Conservation (phyloP, 1,140 invertebrate genomes). For the Linepithema humile region DNA sequence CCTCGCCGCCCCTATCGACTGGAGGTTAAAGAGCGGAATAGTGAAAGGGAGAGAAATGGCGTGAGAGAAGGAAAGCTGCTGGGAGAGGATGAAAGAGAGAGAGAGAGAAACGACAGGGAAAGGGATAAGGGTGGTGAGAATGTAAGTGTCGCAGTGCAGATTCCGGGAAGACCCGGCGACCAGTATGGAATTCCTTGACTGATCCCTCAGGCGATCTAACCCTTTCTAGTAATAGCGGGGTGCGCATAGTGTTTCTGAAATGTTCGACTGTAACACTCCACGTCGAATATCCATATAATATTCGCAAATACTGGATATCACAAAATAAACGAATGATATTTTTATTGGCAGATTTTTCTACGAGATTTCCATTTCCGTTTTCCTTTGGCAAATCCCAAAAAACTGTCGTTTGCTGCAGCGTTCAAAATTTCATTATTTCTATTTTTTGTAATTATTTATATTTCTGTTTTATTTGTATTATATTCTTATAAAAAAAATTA, state of each 20-base stretch:
- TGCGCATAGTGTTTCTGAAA: slow-evolving; percentile 46
- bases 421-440: neutral
- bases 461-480: too few relatives aligned
- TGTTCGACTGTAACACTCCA: slow-evolving; percentile 5
- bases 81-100: slow-evolving; percentile 35
- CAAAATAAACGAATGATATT: neutral
- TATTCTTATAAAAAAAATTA: too few relatives aligned
- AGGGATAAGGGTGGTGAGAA: slow-evolving; percentile 41
- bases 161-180: slow-evolving; percentile 57
- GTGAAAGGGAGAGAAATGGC: neutral
- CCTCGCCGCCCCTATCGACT: slow-evolving; percentile 46
- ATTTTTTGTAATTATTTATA: too few relatives aligned
- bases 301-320: neutral
- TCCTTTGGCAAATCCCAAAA: neutral
- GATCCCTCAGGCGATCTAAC: slow-evolving; percentile 44
- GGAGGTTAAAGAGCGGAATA: slow-evolving; percentile 43
- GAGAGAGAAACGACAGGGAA: slow-evolving; percentile 19
- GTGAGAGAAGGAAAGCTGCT: slow-evolving; percentile 10
- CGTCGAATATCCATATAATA: neutral
- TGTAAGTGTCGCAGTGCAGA: slow-evolving; percentile 72
- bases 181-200: slow-evolving; percentile 62
- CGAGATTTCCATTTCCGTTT: neutral
- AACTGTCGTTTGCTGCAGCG: neutral
- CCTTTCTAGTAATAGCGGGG: slow-evolving; percentile 30
- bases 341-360: slow-evolving; percentile 1